Evolutionary conservation across 2,797 vertebrate genomes (phyloP).

Genomic region (Macrochelys suwanniensis): DNA sequence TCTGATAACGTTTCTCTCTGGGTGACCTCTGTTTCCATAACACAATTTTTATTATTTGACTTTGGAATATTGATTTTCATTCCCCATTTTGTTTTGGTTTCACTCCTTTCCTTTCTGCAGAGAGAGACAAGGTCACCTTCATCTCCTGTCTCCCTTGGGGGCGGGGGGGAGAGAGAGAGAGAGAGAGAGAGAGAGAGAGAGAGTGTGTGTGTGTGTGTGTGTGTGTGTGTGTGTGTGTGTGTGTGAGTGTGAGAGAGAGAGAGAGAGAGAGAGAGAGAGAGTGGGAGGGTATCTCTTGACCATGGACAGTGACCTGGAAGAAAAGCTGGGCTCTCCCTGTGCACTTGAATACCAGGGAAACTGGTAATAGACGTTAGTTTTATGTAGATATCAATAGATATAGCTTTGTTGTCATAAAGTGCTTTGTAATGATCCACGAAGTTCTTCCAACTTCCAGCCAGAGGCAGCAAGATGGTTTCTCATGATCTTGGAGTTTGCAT

Average conservation of each 20-base stretch:
- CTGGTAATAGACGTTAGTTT: background rate
- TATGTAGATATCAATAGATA: background rate
- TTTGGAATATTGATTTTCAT: slow-evolving; percentile 75
- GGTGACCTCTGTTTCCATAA: slow-evolving; percentile 70
- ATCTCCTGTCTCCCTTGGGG: slow-evolving; percentile 1
- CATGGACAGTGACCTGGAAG: slow-evolving; percentile 7
- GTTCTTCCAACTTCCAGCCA: background rate
- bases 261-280: too few relatives aligned
- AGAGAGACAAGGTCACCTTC: slow-evolving; percentile 57
- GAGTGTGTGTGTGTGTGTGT: background rate
- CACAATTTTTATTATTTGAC: slow-evolving; percentile 69
- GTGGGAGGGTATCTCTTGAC: background rate
- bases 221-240: background rate
- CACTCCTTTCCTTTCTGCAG: slow-evolving; percentile 9
- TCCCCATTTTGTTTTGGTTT: slow-evolving; percentile 55
- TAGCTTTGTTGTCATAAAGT: background rate
- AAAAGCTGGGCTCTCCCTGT: background rate
- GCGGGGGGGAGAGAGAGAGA: too few relatives aligned
- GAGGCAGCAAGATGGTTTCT: background rate
- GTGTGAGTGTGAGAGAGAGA: too few relatives aligned
- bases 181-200: too few relatives aligned
- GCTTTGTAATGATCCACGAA: background rate
- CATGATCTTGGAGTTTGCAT: too few relatives aligned
- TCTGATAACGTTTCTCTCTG: slow-evolving; percentile 49
- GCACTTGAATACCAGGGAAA: background rate